These are phyloP conservation scores for Heliconius himera DNA, from an alignment of 1,140 invertebrate species.

Conservation along the genomic window DNA sequence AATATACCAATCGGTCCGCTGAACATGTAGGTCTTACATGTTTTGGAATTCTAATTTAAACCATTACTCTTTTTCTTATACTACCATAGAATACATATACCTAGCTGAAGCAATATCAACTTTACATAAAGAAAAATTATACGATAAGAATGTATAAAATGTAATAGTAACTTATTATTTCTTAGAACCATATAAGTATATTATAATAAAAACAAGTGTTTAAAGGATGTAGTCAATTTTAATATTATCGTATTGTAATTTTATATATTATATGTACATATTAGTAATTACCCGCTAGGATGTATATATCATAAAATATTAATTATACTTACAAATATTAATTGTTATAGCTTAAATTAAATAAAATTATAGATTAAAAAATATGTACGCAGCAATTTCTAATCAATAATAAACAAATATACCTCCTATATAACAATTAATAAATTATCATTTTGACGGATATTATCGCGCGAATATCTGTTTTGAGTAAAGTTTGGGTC, in stretches of 20 bases:
- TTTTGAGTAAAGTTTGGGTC: no score
- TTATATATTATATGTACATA: not conserved
- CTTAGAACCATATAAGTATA: not conserved
- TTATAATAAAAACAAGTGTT: not conserved
- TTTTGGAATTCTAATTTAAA: slow-evolving; percentile 54
- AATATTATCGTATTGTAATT: not conserved
- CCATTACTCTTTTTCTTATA: slow-evolving; percentile 37
- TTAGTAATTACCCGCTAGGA: not conserved
- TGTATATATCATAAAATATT: not conserved
- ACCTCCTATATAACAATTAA: no score
- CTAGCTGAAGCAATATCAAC: slow-evolving; percentile 12
- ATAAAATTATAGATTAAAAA: no score
- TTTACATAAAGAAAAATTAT: not conserved
- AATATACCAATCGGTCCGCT: slow-evolving; percentile 44
- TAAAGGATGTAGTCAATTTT: not conserved
- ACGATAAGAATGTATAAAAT: not conserved
- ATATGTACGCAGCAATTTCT: no score
- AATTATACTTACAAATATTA: not conserved
- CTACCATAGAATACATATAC: slow-evolving; percentile 15
- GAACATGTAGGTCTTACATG: slow-evolving; percentile 60
- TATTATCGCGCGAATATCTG: no score
- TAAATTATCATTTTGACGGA: no score
- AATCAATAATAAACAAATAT: no score
- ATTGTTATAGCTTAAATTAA: not conserved
- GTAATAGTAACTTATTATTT: not conserved